These are phyloP conservation scores for Proteles cristata DNA, from an alignment of 2,113 vertebrate genomes.

Conservation along the genomic window DNA sequence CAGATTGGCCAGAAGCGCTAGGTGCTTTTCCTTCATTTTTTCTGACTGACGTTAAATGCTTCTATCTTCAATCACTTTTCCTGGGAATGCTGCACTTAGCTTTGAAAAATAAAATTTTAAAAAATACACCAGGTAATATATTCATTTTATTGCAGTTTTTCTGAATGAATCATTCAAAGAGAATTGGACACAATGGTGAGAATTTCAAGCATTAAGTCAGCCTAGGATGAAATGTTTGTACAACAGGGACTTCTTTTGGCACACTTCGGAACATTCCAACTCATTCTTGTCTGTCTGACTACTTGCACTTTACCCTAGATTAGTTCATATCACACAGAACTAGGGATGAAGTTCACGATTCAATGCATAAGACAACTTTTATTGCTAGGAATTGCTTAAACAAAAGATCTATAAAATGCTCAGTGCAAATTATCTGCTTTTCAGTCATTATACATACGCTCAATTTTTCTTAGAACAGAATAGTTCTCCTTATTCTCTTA, in stretches of 20 bases:
- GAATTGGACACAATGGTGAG: background rate
- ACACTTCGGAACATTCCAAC: background rate
- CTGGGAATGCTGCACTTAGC: background rate
- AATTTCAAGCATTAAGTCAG: background rate
- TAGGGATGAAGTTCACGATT: background rate
- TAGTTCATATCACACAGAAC: background rate
- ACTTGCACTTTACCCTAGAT: background rate
- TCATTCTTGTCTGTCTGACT: background rate
- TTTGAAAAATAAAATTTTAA: background rate
- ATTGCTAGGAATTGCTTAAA: background rate
- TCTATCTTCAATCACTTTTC: background rate
- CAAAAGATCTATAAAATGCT: background rate
- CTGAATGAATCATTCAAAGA: conserved; percentile 32
- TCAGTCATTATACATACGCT: background rate
- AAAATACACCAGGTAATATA: background rate
- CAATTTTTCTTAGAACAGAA: conserved; percentile 19
- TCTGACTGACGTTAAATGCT: background rate
- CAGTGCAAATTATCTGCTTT: background rate
- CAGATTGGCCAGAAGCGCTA: background rate
- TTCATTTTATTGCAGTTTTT: background rate
- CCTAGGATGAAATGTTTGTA: background rate
- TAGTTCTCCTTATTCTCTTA: background rate
- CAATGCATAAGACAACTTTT: background rate
- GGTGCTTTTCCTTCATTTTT: background rate
- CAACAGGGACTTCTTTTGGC: background rate